These are phyloP conservation scores for Jacana jacana DNA, from an alignment of 2,113 vertebrate species.

Conservation along the genomic window DNA sequence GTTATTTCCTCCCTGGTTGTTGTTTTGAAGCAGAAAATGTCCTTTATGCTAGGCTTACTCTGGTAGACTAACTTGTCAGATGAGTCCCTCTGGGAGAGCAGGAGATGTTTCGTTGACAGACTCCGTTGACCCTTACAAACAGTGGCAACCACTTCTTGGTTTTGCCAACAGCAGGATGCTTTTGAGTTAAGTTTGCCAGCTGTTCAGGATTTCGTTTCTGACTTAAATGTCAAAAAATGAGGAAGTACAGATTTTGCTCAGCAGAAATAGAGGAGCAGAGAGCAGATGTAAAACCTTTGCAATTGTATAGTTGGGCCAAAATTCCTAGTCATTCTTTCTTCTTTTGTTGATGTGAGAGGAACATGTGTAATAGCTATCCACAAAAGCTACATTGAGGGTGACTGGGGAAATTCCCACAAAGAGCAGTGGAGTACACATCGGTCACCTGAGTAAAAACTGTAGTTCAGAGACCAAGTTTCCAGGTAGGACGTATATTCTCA, in stretches of 20 bases:
- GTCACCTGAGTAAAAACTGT: not conserved
- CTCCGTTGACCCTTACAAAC: not conserved
- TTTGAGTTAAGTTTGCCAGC: not conserved
- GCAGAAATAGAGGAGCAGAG: not conserved
- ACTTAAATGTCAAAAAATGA: not conserved
- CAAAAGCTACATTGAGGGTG: fast-evolving
- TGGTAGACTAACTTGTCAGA: not conserved
- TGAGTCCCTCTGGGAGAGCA: not conserved
- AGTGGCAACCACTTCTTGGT: not conserved
- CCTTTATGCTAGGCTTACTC: not conserved
- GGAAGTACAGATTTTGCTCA: not conserved
- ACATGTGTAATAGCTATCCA: not conserved
- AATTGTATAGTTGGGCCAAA: not conserved
- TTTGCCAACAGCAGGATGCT: not conserved
- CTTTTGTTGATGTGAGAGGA: not conserved
- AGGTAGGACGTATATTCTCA: not conserved
- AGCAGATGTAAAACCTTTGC: not conserved
- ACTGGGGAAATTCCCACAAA: not conserved
- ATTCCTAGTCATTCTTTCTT: not conserved
- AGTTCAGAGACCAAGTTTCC: not conserved
- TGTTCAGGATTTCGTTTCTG: too few relatives aligned
- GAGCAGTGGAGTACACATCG: fast-evolving
- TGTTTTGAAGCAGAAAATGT: not conserved
- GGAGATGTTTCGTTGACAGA: not conserved
- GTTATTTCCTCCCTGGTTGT: not conserved